A percentile compares a stretch with the other conserved stretches of the same genome.
Evolutionary conservation across 2,888 invertebrate species (phyloP).

Genomic region (Pachymerium ferrugineum): DNA sequence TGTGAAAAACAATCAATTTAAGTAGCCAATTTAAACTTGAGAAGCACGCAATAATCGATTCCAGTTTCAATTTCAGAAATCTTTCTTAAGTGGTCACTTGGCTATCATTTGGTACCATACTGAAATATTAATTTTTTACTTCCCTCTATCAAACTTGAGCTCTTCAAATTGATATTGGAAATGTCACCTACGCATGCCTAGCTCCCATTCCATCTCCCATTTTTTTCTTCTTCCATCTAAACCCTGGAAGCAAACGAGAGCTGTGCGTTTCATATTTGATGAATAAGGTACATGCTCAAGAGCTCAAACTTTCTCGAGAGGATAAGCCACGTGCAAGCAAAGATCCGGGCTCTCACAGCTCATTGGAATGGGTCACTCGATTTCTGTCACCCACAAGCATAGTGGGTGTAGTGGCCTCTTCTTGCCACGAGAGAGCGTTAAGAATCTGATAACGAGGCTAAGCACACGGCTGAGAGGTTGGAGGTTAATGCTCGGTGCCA

Average conservation of each 20-base stretch:
- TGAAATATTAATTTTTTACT: too few relatives aligned
- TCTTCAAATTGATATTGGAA: too few relatives aligned
- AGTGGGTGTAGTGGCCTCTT: constrained; percentile 12
- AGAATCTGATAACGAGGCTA: constrained; percentile 18
- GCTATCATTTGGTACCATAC: too few relatives aligned
- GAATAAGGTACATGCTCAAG: not conserved
- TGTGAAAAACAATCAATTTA: too few relatives aligned
- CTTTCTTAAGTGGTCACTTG: too few relatives aligned
- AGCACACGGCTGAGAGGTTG: not conserved
- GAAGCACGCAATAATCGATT: too few relatives aligned
- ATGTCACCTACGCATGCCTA: too few relatives aligned
- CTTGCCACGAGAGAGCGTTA: not conserved
- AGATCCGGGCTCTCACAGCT: constrained; percentile 2
- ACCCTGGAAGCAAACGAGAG: not conserved
- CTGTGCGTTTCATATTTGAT: constrained; percentile 15
- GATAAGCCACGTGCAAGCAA: not conserved
- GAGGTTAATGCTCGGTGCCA: constrained; percentile 8
- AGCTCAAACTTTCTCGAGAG: constrained; percentile 5
- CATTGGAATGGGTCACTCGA: constrained; percentile 17
- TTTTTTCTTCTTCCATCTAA: not conserved
- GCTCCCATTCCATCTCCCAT: too few relatives aligned
- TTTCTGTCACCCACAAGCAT: constrained; percentile 1
- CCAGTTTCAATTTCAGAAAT: too few relatives aligned
- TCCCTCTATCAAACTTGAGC: too few relatives aligned
- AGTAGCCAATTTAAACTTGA: too few relatives aligned